Evolutionary conservation across 2,888 invertebrate genomes (phyloP).

Genomic region (Lasiommata megera): DNA sequence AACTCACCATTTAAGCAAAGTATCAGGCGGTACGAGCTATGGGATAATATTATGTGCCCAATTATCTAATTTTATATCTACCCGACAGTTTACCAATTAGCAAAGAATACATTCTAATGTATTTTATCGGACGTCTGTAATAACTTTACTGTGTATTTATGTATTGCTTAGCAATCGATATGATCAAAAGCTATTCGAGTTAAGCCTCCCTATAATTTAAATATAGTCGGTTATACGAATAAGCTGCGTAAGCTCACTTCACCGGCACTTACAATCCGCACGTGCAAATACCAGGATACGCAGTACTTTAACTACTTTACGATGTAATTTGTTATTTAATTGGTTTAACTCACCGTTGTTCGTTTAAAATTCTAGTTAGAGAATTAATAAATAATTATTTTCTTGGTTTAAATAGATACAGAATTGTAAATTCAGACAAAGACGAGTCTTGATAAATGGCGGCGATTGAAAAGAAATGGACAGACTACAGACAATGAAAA

Average conservation of each 20-base stretch:
- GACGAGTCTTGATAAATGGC: conserved; percentile 28
- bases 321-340: not conserved
- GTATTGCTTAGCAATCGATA: not conserved
- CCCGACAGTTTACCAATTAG: conserved; percentile 3
- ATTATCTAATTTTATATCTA: not conserved
- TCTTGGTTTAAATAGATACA: conserved; percentile 17
- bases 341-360: conserved; percentile 15
- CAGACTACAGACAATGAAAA: not conserved
- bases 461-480: conserved; percentile 26
- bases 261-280: conserved; percentile 18
- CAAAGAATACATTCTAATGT: not conserved
- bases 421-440: conserved; percentile 27
- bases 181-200: not conserved
- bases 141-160: not conserved
- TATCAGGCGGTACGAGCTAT: too few relatives aligned
- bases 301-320: not conserved
- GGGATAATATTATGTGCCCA: not conserved
- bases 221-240: conserved; percentile 10
- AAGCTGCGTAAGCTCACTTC: conserved; percentile 3
- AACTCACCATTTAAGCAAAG: too few relatives aligned
- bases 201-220: not conserved
- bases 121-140: not conserved
- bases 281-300: conserved; percentile 6
- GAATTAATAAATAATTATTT: conserved; percentile 11
- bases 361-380: not conserved